Conservation (phyloP, 2,888 invertebrate species). For the Drosophila robusta region DNA sequence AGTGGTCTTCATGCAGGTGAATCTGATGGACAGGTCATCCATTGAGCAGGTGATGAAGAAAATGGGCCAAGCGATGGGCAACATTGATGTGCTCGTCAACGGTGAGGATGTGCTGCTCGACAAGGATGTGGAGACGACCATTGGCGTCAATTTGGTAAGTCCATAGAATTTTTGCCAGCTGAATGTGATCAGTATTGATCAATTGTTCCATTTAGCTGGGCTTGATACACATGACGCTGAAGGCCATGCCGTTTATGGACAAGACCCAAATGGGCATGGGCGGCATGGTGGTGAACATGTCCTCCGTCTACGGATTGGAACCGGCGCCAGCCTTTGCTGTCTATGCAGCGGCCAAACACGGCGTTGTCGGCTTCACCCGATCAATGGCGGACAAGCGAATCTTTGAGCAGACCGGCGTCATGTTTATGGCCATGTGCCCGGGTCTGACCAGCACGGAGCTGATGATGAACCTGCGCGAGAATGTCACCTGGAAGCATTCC, state of each 20-base stretch:
- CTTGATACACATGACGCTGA: slow-evolving; percentile 78
- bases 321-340: slow-evolving; percentile 81
- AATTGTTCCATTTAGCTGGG: slow-evolving; percentile 62
- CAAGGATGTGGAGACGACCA: slow-evolving; percentile 81
- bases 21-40: slow-evolving; percentile 73
- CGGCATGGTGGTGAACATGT: slow-evolving; percentile 82
- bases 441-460: slow-evolving; percentile 81
- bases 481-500: slow-evolving; percentile 75
- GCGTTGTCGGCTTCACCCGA: slow-evolving; percentile 83
- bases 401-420: slow-evolving; percentile 79
- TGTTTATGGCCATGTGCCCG: slow-evolving; percentile 81
- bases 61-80: slow-evolving; percentile 65
- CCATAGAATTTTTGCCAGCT: not conserved
- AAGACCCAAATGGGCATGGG: slow-evolving; percentile 81
- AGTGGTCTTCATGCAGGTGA: slow-evolving; percentile 77
- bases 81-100: slow-evolving; percentile 83
- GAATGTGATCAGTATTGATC: not conserved
- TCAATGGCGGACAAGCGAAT: slow-evolving; percentile 78
- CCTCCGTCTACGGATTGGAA: slow-evolving; percentile 83
- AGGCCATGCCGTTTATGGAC: slow-evolving; percentile 82
- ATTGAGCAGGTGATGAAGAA: slow-evolving; percentile 78
- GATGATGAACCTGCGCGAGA: slow-evolving; percentile 82
- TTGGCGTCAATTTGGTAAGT: slow-evolving; percentile 82
- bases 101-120: slow-evolving; percentile 81
- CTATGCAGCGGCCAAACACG: slow-evolving; percentile 83